A percentile compares a stretch with the other conserved stretches of the same genome.
Evolutionary conservation across 2,113 vertebrate genomes (phyloP).

Genomic region (Pogonocichla stellata): DNA sequence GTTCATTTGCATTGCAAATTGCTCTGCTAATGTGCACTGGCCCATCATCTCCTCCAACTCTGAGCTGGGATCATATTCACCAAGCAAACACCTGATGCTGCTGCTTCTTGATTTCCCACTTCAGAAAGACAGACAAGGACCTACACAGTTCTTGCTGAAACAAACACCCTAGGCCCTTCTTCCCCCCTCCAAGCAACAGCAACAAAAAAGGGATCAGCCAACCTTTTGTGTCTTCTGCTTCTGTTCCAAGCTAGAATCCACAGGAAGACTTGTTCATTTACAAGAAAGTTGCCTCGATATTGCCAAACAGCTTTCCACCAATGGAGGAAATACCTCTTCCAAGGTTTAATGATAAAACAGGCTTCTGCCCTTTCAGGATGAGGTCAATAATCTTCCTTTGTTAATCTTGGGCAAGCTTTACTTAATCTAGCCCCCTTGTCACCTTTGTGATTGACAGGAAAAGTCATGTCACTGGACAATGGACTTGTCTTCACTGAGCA

Average conservation of each 20-base stretch:
- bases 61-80: conserved; percentile 12
- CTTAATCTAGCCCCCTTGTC: conserved; percentile 79
- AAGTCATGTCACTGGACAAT: conserved; percentile 64
- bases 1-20: background rate
- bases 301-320: conserved; percentile 17
- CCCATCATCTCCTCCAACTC: background rate
- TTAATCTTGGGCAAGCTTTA: conserved; percentile 83
- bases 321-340: conserved; percentile 56
- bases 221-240: background rate
- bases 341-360: conserved; percentile 77
- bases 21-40: background rate
- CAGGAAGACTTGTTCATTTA: background rate
- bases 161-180: background rate
- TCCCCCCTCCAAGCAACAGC: background rate
- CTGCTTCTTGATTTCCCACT: background rate
- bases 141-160: background rate
- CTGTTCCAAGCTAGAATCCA: background rate
- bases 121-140: background rate
- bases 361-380: conserved; percentile 72
- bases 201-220: background rate
- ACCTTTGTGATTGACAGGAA: conserved; percentile 70
- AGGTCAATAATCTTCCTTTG: conserved; percentile 83
- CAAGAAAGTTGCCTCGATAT: background rate
- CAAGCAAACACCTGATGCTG: background rate
- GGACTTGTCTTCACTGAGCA: conserved; percentile 52